Conservation (phyloP, 2,888 invertebrate species). For the Sinodicranocentrus sp. region DNA sequence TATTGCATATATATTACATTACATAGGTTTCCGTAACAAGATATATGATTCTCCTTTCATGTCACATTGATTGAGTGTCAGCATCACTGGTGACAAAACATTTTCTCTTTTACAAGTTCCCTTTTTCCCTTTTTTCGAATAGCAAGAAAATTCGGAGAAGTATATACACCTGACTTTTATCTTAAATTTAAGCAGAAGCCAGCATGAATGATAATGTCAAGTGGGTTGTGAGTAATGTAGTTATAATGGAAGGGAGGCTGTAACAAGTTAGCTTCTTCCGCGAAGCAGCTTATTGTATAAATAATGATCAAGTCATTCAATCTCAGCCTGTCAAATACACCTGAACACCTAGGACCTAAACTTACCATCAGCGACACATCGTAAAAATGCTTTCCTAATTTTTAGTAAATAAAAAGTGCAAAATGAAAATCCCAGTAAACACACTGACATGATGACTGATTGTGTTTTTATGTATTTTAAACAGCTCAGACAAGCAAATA, state of each 20-base stretch:
- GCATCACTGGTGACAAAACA: too few relatives aligned
- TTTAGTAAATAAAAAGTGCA: slow-evolving; percentile 40
- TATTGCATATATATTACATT: too few relatives aligned
- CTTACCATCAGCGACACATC: too few relatives aligned
- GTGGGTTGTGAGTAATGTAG: not conserved
- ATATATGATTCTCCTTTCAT: too few relatives aligned
- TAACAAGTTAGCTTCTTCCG: not conserved
- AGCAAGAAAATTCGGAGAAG: not conserved
- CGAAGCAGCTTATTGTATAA: not conserved
- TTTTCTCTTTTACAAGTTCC: too few relatives aligned
- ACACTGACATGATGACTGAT: slow-evolving; percentile 56
- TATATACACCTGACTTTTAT: slow-evolving; percentile 4
- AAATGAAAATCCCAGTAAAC: slow-evolving; percentile 62
- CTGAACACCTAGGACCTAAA: too few relatives aligned
- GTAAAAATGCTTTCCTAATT: not conserved
- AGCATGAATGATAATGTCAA: not conserved
- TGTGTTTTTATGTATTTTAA: slow-evolving; percentile 27
- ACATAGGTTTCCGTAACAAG: too few relatives aligned
- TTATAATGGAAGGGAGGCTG: not conserved
- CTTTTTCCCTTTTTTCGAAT: not conserved
- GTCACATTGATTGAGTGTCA: too few relatives aligned
- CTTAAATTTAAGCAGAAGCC: not conserved
- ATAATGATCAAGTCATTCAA: slow-evolving; percentile 7
- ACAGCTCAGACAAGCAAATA: not conserved
- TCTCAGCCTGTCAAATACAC: slow-evolving; percentile 2